These are phyloP conservation scores for Castor canadensis DNA, from an alignment of 2,113 vertebrate genomes.

Conservation along the genomic window DNA sequence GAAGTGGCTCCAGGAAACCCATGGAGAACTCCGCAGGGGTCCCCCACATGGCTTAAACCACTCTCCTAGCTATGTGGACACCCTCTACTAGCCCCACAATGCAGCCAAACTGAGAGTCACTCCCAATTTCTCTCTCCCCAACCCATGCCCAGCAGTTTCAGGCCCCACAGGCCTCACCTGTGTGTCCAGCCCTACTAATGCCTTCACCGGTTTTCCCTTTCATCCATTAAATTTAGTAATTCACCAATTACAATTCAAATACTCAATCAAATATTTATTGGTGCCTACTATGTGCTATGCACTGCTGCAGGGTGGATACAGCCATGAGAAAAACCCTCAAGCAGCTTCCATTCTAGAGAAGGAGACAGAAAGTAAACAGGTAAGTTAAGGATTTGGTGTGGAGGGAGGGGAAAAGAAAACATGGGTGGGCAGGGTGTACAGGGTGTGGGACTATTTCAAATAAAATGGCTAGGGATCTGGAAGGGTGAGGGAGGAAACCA, in stretches of 20 bases:
- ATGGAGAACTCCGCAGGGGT: neutral
- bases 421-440: neutral
- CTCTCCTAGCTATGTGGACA: neutral
- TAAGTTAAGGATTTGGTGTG: neutral
- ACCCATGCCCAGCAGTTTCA: no score
- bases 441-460: neutral
- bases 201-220: neutral
- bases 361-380: neutral
- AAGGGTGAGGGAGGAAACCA: neutral
- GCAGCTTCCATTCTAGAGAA: neutral
- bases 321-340: neutral
- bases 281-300: neutral
- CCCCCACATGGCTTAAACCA: neutral
- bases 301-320: neutral
- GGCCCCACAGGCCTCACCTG: neutral
- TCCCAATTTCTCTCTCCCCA: neutral
- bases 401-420: neutral
- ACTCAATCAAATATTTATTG: neutral
- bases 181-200: neutral
- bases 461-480: neutral
- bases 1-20: neutral
- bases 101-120: neutral
- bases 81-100: no score
- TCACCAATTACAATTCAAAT: neutral
- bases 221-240: neutral